Evolutionary conservation across 2,888 invertebrate species (phyloP).

Genomic region (Sycophila texana): DNA sequence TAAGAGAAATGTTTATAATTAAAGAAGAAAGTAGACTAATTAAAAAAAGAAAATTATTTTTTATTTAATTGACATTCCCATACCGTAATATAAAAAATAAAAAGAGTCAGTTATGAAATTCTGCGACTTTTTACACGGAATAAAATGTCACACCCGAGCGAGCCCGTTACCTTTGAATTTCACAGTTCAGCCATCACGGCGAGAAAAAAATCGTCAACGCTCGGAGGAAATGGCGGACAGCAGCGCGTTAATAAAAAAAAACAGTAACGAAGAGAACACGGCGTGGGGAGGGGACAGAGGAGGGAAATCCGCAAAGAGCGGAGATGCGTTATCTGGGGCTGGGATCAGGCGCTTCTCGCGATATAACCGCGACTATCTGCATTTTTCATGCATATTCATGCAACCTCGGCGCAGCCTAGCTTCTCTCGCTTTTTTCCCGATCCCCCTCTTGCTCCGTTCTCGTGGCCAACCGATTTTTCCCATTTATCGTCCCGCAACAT

Average conservation of each 20-base stretch:
- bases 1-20: too few species aligned
- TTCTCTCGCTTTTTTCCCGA: constrained; percentile 34
- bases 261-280: neutral
- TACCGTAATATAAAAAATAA: too few species aligned
- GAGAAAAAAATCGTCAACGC: constrained; percentile 6
- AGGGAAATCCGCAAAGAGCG: constrained; percentile 1
- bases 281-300: neutral
- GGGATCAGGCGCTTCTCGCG: constrained; percentile 14
- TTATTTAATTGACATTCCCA: too few species aligned
- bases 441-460: constrained; percentile 14
- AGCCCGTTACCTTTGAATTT: neutral
- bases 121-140: too few species aligned
- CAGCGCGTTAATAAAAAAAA: constrained; percentile 20
- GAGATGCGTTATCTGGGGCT: constrained; percentile 25
- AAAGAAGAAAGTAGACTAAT: too few species aligned
- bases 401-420: constrained; percentile 51
- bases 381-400: constrained; percentile 56
- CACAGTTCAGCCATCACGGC: neutral
- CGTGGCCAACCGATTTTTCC: constrained; percentile 17
- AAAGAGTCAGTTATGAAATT: too few species aligned
- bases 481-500: neutral
- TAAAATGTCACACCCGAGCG: too few species aligned
- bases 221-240: constrained; percentile 28
- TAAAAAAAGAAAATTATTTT: too few species aligned
- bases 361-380: constrained; percentile 48